Conservation (phyloP, 2,888 invertebrate genomes). For the Lochmaea crataegi region DNA sequence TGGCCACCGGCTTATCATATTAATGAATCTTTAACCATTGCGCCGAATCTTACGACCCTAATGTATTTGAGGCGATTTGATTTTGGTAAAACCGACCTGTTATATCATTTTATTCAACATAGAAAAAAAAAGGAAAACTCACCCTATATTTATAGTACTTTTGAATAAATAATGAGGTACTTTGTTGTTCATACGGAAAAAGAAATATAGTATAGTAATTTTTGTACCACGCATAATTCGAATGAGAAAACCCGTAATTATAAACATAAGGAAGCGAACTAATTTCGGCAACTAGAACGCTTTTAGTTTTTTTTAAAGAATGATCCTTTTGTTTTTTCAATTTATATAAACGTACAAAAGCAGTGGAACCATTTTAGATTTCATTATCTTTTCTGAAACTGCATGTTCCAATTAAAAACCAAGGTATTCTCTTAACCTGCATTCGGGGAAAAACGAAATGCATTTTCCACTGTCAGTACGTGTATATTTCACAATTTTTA, state of each 20-base stretch:
- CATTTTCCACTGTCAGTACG: constrained; percentile 1
- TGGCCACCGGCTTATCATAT: no score
- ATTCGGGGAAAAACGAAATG: not conserved
- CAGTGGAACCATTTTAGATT: not conserved
- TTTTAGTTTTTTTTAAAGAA: not conserved
- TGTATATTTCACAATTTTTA: not conserved
- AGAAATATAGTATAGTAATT: no score
- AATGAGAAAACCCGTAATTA: not conserved
- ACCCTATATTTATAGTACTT: no score
- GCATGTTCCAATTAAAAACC: constrained; percentile 6
- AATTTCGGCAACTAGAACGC: not conserved
- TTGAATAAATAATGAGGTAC: no score
- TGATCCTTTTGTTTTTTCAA: not conserved
- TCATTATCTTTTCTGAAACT: not conserved
- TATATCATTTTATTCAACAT: no score
- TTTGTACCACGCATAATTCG: no score
- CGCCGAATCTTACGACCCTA: no score
- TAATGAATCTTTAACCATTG: no score
- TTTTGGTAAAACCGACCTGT: no score
- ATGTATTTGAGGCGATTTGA: no score
- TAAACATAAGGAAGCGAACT: not conserved
- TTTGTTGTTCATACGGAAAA: no score
- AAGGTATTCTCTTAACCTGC: constrained; percentile 1
- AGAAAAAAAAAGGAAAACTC: no score
- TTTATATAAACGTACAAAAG: constrained; percentile 1